A percentile compares a stretch with the other conserved stretches of the same genome.
Conservation (phyloP, 1,140 invertebrate species). For the Hesperophylax magnus region DNA sequence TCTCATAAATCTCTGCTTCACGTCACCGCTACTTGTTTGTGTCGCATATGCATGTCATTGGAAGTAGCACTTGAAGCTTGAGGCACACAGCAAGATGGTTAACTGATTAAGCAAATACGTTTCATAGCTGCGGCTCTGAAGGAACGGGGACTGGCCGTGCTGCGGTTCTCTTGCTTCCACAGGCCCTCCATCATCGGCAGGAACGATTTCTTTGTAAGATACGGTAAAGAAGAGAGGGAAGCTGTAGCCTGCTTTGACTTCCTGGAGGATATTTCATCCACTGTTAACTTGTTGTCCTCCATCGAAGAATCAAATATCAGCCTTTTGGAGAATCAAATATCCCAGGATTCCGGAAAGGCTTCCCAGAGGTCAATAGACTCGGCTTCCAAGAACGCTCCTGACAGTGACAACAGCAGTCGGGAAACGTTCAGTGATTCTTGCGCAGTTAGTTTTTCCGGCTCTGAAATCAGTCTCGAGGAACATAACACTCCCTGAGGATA, state of each 20-base stretch:
- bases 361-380: conserved; percentile 42
- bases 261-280: conserved; percentile 77
- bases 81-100: not conserved
- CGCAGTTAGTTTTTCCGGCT: conserved; percentile 62
- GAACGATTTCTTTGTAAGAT: conserved; percentile 82
- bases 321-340: conserved; percentile 54
- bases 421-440: conserved; percentile 64
- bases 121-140: conserved; percentile 68
- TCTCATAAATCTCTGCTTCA: conserved; percentile 47
- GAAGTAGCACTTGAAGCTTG: conserved; percentile 24
- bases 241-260: conserved; percentile 86
- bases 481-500: conserved; percentile 37
- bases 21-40: conserved; percentile 47
- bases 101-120: conserved; percentile 43
- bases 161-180: conserved; percentile 65
- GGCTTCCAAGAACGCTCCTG: not conserved
- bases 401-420: conserved; percentile 54
- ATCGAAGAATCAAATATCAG: conserved; percentile 64
- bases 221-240: conserved; percentile 82
- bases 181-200: conserved; percentile 81
- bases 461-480: conserved; percentile 56
- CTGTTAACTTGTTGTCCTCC: conserved; percentile 65
- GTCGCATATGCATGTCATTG: conserved; percentile 31
- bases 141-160: conserved; percentile 66
- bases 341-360: conserved; percentile 57